Percentiles rank a stretch among this genome's conserved stretches.
Evolutionary conservation across 2,888 invertebrate genomes (phyloP).

Genomic region (Ennomos fuscantarius): DNA sequence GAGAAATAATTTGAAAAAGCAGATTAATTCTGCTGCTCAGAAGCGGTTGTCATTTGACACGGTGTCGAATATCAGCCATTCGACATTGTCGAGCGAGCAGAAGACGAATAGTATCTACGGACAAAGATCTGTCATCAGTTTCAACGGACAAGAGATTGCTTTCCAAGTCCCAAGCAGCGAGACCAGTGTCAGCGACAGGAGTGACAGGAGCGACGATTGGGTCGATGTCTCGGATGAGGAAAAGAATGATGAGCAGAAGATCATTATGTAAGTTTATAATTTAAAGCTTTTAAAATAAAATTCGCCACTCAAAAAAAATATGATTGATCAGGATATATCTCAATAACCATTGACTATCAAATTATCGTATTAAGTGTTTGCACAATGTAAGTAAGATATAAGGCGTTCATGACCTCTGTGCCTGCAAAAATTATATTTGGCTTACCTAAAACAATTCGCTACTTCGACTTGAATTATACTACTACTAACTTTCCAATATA

Average conservation of each 20-base stretch:
- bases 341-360: too few species aligned
- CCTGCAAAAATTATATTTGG: too few species aligned
- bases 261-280: constrained; percentile 83
- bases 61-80: constrained; percentile 79
- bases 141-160: constrained; percentile 78
- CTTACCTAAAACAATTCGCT: too few species aligned
- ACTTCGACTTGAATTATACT: too few species aligned
- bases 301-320: too few species aligned
- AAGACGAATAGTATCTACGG: constrained; percentile 87
- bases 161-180: constrained; percentile 85
- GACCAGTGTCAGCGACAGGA: constrained; percentile 85
- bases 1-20: constrained; percentile 69
- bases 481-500: too few species aligned
- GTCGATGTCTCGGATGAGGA: constrained; percentile 87
- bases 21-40: constrained; percentile 65
- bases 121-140: constrained; percentile 78
- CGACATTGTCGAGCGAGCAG: constrained; percentile 85
- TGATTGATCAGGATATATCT: too few species aligned
- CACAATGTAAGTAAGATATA: too few species aligned
- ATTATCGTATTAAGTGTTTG: too few species aligned
- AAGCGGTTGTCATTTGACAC: constrained; percentile 78
- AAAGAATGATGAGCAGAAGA: constrained; percentile 76
- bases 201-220: constrained; percentile 88
- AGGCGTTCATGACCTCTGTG: too few species aligned
- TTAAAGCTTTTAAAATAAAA: neutral